Conservation (phyloP, 2,113 vertebrate genomes). For the Poeciliopsis turrubarensis region DNA sequence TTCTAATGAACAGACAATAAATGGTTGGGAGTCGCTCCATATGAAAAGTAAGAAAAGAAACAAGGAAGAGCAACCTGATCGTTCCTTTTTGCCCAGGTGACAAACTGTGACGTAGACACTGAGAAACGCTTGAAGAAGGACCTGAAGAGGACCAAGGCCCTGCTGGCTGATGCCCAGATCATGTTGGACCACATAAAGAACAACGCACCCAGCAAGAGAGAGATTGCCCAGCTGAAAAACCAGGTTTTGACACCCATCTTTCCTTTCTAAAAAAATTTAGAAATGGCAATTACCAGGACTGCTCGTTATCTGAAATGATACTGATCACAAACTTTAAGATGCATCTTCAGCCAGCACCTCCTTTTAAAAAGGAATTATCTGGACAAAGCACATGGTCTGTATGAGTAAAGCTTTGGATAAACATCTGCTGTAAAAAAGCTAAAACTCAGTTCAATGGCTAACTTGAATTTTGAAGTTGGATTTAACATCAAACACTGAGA, state of each 20-base stretch:
- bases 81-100: constrained; percentile 4
- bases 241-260: constrained; percentile 80
- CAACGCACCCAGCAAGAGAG: constrained; percentile 94
- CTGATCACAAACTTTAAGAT: neutral
- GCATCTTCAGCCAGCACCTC: neutral
- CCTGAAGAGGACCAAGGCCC: constrained; percentile 95
- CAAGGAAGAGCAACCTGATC: too few relatives aligned
- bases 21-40: too few relatives aligned
- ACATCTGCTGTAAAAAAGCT: neutral
- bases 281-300: too few relatives aligned
- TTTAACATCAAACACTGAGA: neutral
- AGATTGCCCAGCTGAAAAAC: constrained; percentile 95
- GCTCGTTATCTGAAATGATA: too few relatives aligned
- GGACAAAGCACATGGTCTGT: neutral
- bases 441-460: neutral
- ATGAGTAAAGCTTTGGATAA: neutral
- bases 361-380: neutral
- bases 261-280: too few relatives aligned
- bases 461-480: neutral
- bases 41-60: too few relatives aligned
- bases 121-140: constrained; percentile 94
- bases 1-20: too few relatives aligned
- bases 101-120: constrained; percentile 84
- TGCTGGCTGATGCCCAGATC: constrained; percentile 94
- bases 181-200: constrained; percentile 98